Conservation (phyloP, 2,797 vertebrate species). For the Acanthopagrus latus region DNA sequence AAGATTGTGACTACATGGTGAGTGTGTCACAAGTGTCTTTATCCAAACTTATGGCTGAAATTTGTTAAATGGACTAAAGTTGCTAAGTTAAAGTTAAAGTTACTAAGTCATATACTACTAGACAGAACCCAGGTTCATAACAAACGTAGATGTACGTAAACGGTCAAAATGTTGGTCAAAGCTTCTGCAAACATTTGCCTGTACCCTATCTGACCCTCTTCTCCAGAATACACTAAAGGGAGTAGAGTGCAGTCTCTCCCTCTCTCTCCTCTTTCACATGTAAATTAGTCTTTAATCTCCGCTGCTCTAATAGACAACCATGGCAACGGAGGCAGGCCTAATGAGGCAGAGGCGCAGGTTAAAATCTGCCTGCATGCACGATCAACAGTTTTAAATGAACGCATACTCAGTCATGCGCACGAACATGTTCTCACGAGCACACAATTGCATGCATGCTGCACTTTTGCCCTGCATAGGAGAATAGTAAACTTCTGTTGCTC, state of each 20-base stretch:
- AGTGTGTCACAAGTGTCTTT: neutral
- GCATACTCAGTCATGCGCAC: constrained; percentile 10
- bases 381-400: constrained; percentile 74
- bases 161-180: constrained; percentile 60
- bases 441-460: neutral
- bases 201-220: constrained; percentile 65
- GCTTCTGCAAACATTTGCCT: constrained; percentile 70
- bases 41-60: neutral
- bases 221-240: constrained; percentile 60
- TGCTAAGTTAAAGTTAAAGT: too few species aligned
- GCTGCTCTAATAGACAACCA: constrained; percentile 86
- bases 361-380: constrained; percentile 76
- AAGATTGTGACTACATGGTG: constrained; percentile 6
- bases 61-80: neutral
- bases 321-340: constrained; percentile 87
- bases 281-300: constrained; percentile 88
- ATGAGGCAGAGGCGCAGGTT: constrained; percentile 87
- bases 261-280: constrained; percentile 83
- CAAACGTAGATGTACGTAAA: constrained; percentile 37
- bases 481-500: neutral
- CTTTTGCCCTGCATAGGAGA: neutral
- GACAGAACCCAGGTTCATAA: neutral
- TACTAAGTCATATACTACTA: neutral
- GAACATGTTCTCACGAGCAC: neutral
- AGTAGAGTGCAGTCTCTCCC: constrained; percentile 54